A percentile compares a stretch with the other conserved stretches of the same genome.
Evolutionary conservation across 1,140 invertebrate genomes (phyloP).

Genomic region (Euura saliciscinereae): DNA sequence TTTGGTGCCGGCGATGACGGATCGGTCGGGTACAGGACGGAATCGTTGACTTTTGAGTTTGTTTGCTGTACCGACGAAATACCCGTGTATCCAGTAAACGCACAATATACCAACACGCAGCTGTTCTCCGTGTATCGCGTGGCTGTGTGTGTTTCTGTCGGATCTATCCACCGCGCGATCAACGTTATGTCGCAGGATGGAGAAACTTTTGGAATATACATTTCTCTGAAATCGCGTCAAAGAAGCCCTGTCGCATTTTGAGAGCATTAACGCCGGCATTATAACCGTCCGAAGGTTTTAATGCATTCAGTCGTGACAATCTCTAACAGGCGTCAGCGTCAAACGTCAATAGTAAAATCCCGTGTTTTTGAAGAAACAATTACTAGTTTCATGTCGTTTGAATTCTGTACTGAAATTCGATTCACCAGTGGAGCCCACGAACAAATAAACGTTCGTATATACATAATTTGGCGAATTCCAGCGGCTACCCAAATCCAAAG

Average conservation of each 20-base stretch:
- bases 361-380: not conserved
- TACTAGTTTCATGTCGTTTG: no score
- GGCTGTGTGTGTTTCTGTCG: no score
- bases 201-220: not conserved
- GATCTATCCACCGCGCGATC: no score
- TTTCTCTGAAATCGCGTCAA: conserved; percentile 1
- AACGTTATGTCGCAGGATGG: not conserved
- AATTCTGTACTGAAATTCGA: no score
- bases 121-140: not conserved
- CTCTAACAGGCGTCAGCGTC: not conserved
- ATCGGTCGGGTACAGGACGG: conserved; percentile 28
- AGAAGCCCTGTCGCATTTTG: not conserved
- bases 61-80: conserved; percentile 13
- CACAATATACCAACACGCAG: not conserved
- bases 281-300: not conserved
- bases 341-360: not conserved
- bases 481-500: not conserved
- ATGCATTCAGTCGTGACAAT: not conserved
- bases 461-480: not conserved
- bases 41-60: conserved; percentile 25
- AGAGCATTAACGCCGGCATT: not conserved
- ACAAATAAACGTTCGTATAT: no score
- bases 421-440: no score
- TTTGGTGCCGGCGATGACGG: conserved; percentile 29
- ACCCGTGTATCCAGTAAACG: not conserved